Conservation (phyloP, 2,797 vertebrate genomes). For the Crax fasciolata region DNA sequence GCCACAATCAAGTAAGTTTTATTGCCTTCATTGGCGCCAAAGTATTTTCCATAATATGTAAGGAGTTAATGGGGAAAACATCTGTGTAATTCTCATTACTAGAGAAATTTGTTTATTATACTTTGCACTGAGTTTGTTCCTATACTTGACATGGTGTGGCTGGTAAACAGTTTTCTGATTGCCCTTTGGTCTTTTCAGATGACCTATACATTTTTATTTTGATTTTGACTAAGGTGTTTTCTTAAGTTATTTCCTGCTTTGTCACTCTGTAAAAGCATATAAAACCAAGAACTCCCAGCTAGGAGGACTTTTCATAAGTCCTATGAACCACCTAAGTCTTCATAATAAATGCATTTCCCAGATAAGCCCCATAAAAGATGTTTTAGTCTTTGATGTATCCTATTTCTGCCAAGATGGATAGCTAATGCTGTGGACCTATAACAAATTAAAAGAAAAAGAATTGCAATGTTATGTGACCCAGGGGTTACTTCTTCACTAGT, state of each 20-base stretch:
- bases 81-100: not conserved
- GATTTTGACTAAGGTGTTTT: slow-evolving; percentile 18
- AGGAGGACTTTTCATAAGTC: not conserved
- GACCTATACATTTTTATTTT: slow-evolving; percentile 3
- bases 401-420: not conserved
- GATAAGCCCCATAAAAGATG: not conserved
- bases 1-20: not conserved
- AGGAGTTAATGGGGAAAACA: slow-evolving; percentile 9
- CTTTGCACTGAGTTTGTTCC: not conserved
- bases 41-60: not conserved
- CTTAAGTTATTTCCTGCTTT: slow-evolving; percentile 31
- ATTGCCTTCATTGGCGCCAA: not conserved
- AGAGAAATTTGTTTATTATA: slow-evolving; percentile 18
- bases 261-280: not conserved
- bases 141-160: not conserved
- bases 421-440: not conserved
- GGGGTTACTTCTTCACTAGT: not conserved
- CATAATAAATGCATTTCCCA: slow-evolving; percentile 5
- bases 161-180: slow-evolving; percentile 41
- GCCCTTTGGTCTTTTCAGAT: slow-evolving; percentile 22
- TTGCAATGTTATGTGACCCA: not conserved
- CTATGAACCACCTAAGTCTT: not conserved
- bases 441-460: not conserved
- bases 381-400: not conserved
- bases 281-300: not conserved